Percentiles rank a stretch among this genome's conserved stretches.
These are phyloP conservation scores for Hydropsyche tenuis DNA, from an alignment of 1,140 invertebrate genomes.

Conservation along the genomic window DNA sequence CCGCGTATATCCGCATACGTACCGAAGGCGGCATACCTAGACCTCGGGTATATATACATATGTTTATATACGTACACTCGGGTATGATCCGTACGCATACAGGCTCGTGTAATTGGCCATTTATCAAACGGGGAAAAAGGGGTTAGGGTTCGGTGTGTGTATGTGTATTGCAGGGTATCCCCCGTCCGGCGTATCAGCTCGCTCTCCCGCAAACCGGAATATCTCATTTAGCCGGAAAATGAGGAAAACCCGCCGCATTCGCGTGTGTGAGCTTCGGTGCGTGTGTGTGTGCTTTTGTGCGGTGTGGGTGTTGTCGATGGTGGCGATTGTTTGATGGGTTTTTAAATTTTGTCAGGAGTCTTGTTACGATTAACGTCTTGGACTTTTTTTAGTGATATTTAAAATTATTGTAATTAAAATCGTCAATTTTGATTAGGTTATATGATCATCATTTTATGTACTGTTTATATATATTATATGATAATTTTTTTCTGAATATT, in stretches of 20 bases:
- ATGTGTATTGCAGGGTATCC: constrained; percentile 30
- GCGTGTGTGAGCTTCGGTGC: background rate
- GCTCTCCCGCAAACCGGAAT: constrained; percentile 22
- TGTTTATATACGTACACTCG: background rate
- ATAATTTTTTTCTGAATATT: too few species aligned
- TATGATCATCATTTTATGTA: too few species aligned
- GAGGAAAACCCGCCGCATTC: constrained; percentile 7
- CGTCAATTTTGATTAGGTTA: too few species aligned
- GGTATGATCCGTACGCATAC: background rate
- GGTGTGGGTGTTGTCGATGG: background rate
- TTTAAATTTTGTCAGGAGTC: too few species aligned
- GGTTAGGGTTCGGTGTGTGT: constrained; percentile 32
- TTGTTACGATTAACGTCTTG: too few species aligned
- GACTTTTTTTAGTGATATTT: too few species aligned
- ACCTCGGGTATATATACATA: background rate
- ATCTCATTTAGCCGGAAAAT: constrained; percentile 32
- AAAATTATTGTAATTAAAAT: too few species aligned
- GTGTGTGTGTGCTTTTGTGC: background rate
- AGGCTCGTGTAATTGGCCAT: constrained; percentile 62
- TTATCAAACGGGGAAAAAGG: constrained; percentile 64
- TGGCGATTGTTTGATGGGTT: too few species aligned
- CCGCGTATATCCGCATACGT: too few species aligned
- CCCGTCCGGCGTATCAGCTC: constrained; percentile 44
- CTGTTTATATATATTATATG: too few species aligned
- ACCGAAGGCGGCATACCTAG: too few species aligned